Conservation (phyloP, 2,888 invertebrate genomes). For the Pyrgus malvae region DNA sequence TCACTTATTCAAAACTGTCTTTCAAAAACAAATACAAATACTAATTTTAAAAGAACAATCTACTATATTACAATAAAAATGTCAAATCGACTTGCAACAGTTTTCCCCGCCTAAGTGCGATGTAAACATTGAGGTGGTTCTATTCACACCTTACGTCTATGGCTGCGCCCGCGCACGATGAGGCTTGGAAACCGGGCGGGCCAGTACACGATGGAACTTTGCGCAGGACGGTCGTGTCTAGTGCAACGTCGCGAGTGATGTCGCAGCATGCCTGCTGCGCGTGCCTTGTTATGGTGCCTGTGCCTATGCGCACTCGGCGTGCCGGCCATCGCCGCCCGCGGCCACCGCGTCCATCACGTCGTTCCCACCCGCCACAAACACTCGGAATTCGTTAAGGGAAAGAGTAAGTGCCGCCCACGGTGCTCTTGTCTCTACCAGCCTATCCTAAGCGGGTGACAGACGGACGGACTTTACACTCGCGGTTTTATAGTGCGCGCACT, state of each 20-base stretch:
- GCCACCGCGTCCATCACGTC: conserved; percentile 59
- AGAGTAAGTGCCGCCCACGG: conserved; percentile 84
- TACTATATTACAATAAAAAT: background rate
- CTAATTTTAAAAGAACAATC: no score
- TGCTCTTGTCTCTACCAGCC: conserved; percentile 37
- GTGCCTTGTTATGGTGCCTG: conserved; percentile 68
- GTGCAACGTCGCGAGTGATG: conserved; percentile 68
- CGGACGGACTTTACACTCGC: no score
- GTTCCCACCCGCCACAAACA: conserved; percentile 63
- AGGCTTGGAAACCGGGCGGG: conserved; percentile 57
- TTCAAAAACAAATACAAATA: no score
- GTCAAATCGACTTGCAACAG: background rate
- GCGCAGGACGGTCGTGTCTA: conserved; percentile 65
- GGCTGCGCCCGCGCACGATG: conserved; percentile 64
- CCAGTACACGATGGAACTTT: conserved; percentile 74
- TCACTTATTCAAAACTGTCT: no score
- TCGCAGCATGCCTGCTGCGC: conserved; percentile 75
- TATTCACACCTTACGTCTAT: conserved; percentile 46
- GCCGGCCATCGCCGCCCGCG: conserved; percentile 48
- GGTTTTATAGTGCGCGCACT: no score
- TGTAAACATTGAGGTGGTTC: conserved; percentile 35
- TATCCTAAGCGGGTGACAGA: no score
- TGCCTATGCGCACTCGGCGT: conserved; percentile 53
- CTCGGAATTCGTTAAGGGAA: conserved; percentile 89
- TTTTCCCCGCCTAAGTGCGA: conserved; percentile 49